Evolutionary conservation across 2,888 invertebrate genomes (phyloP).

Genomic region (Eledona agricola): DNA sequence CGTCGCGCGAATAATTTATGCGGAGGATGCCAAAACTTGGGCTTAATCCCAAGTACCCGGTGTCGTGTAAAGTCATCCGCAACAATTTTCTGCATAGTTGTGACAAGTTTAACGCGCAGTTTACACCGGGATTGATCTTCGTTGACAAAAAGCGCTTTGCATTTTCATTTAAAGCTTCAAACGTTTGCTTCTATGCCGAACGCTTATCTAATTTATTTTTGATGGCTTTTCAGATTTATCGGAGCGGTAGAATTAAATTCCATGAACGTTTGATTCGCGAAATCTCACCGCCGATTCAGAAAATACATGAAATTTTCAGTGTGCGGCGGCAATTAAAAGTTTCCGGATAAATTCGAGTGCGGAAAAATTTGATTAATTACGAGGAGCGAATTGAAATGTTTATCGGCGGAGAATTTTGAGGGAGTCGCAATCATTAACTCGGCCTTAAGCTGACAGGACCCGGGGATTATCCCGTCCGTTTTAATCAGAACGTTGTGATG

Average conservation of each 20-base stretch:
- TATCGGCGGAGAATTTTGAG: constrained; percentile 23
- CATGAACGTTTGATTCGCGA: constrained; percentile 28
- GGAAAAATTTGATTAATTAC: constrained; percentile 18
- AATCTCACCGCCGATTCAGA: constrained; percentile 23
- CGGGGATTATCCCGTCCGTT: constrained; percentile 42
- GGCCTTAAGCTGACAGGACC: constrained; percentile 37
- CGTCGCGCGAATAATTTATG: too few relatives aligned
- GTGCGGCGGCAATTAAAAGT: constrained; percentile 42
- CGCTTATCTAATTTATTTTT: constrained; percentile 34
- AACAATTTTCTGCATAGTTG: constrained; percentile 34
- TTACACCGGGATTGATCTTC: constrained; percentile 25
- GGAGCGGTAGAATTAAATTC: constrained; percentile 33
- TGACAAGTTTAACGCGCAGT: constrained; percentile 30
- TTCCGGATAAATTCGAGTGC: constrained; percentile 35
- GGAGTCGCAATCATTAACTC: constrained; percentile 28
- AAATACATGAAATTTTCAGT: constrained; percentile 18
- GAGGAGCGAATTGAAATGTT: constrained; percentile 13
- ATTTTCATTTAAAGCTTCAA: constrained; percentile 30
- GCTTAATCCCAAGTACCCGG: constrained; percentile 27
- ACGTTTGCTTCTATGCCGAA: constrained; percentile 22
- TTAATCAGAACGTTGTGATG: constrained; percentile 44
- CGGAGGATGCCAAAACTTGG: too few relatives aligned
- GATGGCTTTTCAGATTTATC: constrained; percentile 34
- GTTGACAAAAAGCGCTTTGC: constrained; percentile 27
- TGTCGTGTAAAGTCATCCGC: constrained; percentile 28